Base-by-base conservation (phyloP, 2,113 vertebrate species). In the Brienomyrus longianalis region DNA sequence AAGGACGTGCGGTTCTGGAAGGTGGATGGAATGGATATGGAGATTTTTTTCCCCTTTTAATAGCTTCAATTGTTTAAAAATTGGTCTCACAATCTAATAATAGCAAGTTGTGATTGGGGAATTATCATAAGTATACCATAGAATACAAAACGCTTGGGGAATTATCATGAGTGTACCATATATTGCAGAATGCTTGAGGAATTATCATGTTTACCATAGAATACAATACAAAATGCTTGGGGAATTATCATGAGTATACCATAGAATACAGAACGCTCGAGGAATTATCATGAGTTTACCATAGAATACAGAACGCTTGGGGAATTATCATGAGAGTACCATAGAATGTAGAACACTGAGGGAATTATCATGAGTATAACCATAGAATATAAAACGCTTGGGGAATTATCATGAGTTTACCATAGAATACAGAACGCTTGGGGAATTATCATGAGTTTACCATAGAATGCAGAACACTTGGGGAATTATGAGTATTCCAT, bases 291-390 rank as follows among this genome's bases (percentile, higher is more conserved):
- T 51, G 50, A 56, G 54, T 56, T 21, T 56, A 56, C 54, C 15
- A 21, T 0, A 23, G 56, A 23, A 59, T 59, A 19, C 21, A 21
- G 21, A 6, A 59, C 0, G 5, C 6, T 59, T 1, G 1, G 5
- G 19, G 56, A 59, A 8, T 59, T 23, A 23, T 59, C 21, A 19
- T 5, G 3, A 54, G 52, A 4, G 19, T 54, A 54, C 52, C 52
- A 19, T 0, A 19, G 52, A 54, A 17, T 19, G 0, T 15, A 15
- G 52, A 17, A 54, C 3, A 3, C 3, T 54, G 0, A 0, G 3
- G 4, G 51, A 56, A 19, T 56, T 56, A 5, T 5, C 52, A 17
- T 19, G 17, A 19, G 54, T 56, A 56, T 56, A 23, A 23, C 1
- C 17, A 21, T 2, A n/a, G 7, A n/a, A 62, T 62, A 0, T 23